Percentiles rank a stretch among this genome's conserved stretches.
These are phyloP conservation scores for Percopsis omiscomaycus DNA, from an alignment of 2,797 vertebrate species.

Conservation along the genomic window DNA sequence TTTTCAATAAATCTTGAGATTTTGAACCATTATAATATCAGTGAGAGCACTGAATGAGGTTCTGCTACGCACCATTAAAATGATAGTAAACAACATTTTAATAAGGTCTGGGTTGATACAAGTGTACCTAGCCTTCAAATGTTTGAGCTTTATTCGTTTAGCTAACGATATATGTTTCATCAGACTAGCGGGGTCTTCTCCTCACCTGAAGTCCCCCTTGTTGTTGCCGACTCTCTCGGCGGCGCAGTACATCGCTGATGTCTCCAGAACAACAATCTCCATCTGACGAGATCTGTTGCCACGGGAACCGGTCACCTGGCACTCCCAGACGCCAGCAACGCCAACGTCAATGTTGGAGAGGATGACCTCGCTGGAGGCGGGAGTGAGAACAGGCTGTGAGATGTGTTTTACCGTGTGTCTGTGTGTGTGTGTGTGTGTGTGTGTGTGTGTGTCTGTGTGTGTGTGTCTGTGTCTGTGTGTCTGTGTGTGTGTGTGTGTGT, in stretches of 20 bases:
- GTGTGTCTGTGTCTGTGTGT: background rate
- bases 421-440: slow-evolving; percentile 2
- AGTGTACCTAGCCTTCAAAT: too few relatives aligned
- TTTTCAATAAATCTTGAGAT: too few relatives aligned
- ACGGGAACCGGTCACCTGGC: slow-evolving; percentile 86
- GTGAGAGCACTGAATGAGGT: too few relatives aligned
- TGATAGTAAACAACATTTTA: too few relatives aligned
- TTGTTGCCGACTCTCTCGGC: slow-evolving; percentile 87
- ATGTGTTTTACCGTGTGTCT: background rate
- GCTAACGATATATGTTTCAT: background rate
- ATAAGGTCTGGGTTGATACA: too few relatives aligned
- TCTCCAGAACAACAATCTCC: slow-evolving; percentile 90
- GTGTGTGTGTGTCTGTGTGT: slow-evolving; percentile 1
- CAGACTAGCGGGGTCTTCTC: slow-evolving; percentile 36
- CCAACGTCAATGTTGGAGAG: slow-evolving; percentile 85
- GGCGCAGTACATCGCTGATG: slow-evolving; percentile 84
- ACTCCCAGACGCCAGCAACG: slow-evolving; percentile 87
- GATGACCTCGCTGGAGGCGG: slow-evolving; percentile 82
- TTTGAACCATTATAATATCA: too few relatives aligned
- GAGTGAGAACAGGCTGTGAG: background rate
- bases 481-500: background rate
- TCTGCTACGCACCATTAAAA: too few relatives aligned
- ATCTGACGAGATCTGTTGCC: slow-evolving; percentile 85
- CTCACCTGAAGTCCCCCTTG: slow-evolving; percentile 93
- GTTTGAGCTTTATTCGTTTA: background rate